A percentile compares a stretch with the other conserved stretches of the same genome.
These are phyloP conservation scores for Sminthurides bifidus DNA, from an alignment of 1,140 invertebrate species.

Conservation along the genomic window DNA sequence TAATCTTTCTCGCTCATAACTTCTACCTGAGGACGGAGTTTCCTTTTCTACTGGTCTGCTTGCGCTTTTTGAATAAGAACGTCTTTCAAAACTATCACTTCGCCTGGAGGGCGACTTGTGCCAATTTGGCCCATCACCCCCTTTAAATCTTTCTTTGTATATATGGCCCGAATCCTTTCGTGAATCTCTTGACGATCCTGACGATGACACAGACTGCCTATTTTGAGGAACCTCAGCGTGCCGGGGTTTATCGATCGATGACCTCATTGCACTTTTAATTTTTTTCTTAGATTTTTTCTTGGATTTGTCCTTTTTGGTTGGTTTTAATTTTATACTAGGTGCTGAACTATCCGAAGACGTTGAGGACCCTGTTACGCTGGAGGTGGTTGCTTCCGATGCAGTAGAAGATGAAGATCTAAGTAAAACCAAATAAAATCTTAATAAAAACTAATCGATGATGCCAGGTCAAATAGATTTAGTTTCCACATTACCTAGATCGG, in stretches of 20 bases:
- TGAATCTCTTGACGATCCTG: not conserved
- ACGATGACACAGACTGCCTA: not conserved
- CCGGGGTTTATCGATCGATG: not conserved
- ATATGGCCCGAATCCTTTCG: not conserved
- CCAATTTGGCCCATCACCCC: not conserved
- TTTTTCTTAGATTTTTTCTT: not conserved
- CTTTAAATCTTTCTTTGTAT: conserved; percentile 4
- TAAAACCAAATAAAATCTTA: too few species aligned
- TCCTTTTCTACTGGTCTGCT: not conserved
- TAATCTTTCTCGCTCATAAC: conserved; percentile 2
- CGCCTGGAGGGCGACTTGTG: not conserved
- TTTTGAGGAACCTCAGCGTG: not conserved
- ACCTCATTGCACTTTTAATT: not conserved
- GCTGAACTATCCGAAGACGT: not conserved
- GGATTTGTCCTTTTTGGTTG: not conserved
- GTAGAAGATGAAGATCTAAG: not conserved
- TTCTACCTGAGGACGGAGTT: not conserved
- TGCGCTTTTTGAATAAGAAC: not conserved
- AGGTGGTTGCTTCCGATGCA: not conserved
- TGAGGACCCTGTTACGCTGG: not conserved
- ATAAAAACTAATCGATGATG: too few species aligned
- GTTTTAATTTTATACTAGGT: not conserved
- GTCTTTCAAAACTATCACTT: not conserved
- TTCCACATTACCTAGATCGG: too few species aligned
- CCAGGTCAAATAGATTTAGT: too few species aligned